phyloP scores from a whole-genome alignment of 2,797 vertebrate genomes.

The Pristis pectinata region DNA sequence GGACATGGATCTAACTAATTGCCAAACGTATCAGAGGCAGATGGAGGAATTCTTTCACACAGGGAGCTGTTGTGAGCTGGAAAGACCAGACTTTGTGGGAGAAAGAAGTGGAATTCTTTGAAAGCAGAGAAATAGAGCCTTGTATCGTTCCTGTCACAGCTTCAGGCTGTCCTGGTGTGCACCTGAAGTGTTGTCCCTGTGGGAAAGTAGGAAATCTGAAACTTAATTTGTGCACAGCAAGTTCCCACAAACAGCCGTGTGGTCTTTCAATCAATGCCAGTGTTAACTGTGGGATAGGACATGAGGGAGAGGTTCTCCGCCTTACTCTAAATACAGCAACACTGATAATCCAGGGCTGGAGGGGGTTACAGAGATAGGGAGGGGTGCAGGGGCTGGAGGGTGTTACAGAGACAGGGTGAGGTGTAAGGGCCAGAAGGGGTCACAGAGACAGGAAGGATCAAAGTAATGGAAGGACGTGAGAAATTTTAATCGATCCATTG shows the following conservation, averaged over 20 bases:
- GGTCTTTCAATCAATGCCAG: slow-evolving; percentile 1
- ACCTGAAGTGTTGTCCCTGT: not conserved
- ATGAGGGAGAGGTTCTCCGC: not conserved
- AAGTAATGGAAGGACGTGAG: too few species aligned
- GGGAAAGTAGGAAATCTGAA: not conserved
- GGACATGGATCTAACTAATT: not conserved
- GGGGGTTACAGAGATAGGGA: too few species aligned
- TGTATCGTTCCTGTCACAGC: not conserved
- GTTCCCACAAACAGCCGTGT: too few species aligned
- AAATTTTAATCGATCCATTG: too few species aligned
- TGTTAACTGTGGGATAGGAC: not conserved
- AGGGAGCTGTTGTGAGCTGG: not conserved
- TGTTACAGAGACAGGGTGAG: too few species aligned
- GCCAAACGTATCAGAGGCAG: not conserved
- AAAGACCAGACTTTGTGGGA: not conserved
- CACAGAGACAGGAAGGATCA: too few species aligned
- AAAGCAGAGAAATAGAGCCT: not conserved
- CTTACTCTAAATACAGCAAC: too few species aligned
- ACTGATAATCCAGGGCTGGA: too few species aligned
- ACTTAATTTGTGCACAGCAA: not conserved
- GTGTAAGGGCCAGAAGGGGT: too few species aligned
- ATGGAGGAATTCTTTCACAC: not conserved
- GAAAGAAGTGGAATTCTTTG: not conserved
- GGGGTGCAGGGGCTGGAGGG: too few species aligned
- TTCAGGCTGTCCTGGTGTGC: too few species aligned